Evolutionary conservation across 1,140 invertebrate species (phyloP).

Genomic region (Zaprionus capensis): DNA sequence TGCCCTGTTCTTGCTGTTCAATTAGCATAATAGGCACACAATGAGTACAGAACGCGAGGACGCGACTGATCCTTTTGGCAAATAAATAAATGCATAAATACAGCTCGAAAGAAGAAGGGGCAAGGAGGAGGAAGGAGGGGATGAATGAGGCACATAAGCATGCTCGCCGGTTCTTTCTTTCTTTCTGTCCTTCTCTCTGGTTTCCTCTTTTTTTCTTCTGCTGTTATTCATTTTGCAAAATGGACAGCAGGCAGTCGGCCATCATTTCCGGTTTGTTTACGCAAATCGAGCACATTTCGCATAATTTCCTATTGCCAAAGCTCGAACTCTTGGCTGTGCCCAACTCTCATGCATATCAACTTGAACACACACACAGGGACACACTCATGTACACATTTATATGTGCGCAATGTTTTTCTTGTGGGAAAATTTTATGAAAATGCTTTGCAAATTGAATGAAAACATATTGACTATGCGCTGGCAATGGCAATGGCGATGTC

Average conservation of each 20-base stretch:
- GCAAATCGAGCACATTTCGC: conserved; percentile 83
- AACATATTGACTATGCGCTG: conserved; percentile 80
- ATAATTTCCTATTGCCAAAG: conserved; percentile 82
- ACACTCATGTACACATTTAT: conserved; percentile 59
- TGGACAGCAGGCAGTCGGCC: conserved; percentile 74
- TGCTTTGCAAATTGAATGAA: conserved; percentile 83
- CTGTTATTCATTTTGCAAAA: conserved; percentile 64
- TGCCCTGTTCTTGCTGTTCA: conserved; percentile 71
- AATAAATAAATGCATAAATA: conserved; percentile 83
- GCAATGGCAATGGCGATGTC: conserved; percentile 31
- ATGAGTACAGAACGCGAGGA: conserved; percentile 45
- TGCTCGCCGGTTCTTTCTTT: neutral
- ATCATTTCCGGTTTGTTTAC: conserved; percentile 83
- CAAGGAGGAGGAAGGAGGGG: no score
- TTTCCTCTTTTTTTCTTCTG: conserved; percentile 2
- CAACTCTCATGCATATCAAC: conserved; percentile 55
- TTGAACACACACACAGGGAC: conserved; percentile 24
- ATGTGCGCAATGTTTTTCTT: conserved; percentile 80
- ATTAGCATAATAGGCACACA: conserved; percentile 82
- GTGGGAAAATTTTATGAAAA: conserved; percentile 80
- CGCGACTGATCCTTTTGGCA: conserved; percentile 80
- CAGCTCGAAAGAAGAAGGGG: conserved; percentile 7
- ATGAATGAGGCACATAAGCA: neutral
- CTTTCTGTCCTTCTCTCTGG: neutral
- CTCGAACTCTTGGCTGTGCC: conserved; percentile 34